These are phyloP conservation scores for Anomalospiza imberbis DNA, from an alignment of 2,797 vertebrate species.

Conservation along the genomic window DNA sequence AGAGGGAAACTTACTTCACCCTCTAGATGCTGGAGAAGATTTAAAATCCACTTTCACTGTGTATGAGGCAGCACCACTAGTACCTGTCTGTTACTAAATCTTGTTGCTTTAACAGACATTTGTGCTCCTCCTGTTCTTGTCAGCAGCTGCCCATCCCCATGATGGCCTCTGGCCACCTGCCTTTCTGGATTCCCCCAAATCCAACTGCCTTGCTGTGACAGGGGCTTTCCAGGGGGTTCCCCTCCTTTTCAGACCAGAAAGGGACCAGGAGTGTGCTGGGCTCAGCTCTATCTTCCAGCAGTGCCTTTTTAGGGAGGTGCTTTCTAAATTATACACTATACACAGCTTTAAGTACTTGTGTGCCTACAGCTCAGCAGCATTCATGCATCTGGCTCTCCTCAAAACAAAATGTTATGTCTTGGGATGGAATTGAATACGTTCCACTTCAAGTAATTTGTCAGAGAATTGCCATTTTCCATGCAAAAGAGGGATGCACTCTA, in stretches of 20 bases:
- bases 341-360: neutral
- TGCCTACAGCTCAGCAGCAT: neutral
- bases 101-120: neutral
- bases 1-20: neutral
- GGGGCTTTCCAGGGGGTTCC: neutral
- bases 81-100: neutral
- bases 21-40: neutral
- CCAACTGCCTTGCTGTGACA: neutral
- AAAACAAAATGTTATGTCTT: neutral
- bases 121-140: neutral
- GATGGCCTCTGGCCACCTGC: neutral
- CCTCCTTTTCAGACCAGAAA: neutral
- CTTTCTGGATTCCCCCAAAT: neutral
- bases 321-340: neutral
- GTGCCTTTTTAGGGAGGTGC: neutral
- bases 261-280: neutral
- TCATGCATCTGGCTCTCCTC: neutral
- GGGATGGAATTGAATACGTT: neutral
- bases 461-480: neutral
- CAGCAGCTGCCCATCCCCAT: neutral
- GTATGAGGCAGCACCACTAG: neutral
- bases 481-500: neutral
- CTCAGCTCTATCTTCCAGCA: neutral
- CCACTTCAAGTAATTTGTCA: neutral
- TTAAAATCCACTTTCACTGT: neutral